These are phyloP conservation scores for Papilio polyxenes DNA, from an alignment of 1,140 invertebrate species.

Conservation along the genomic window DNA sequence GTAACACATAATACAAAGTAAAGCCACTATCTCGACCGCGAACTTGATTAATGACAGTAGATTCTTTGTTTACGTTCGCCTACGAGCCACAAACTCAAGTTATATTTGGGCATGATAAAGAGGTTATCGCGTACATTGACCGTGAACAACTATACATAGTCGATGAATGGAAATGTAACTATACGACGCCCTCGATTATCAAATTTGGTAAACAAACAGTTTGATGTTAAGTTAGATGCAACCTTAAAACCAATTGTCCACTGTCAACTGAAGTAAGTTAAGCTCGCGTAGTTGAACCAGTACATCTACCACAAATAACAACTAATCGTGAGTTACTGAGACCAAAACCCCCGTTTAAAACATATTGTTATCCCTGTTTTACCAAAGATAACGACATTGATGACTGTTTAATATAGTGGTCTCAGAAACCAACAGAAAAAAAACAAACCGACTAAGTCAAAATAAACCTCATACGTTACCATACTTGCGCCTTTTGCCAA, in stretches of 20 bases:
- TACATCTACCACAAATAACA: too few relatives aligned
- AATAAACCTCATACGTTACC: too few relatives aligned
- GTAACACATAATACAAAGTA: constrained; percentile 23
- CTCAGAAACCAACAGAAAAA: too few relatives aligned
- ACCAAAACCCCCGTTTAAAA: too few relatives aligned
- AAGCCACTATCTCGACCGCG: constrained; percentile 18
- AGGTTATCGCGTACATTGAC: constrained; percentile 37
- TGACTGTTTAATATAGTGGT: too few relatives aligned
- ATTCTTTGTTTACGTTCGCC: constrained; percentile 36
- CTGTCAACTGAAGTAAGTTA: too few relatives aligned
- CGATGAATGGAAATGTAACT: constrained; percentile 16
- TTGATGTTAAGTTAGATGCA: not conserved
- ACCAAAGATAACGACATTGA: too few relatives aligned
- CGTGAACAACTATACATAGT: constrained; percentile 9
- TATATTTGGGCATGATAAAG: constrained; percentile 36
- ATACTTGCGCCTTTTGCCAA: too few relatives aligned
- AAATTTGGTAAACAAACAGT: constrained; percentile 10
- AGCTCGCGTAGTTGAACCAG: too few relatives aligned
- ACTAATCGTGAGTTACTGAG: too few relatives aligned
- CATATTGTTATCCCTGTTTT: too few relatives aligned
- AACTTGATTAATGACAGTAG: constrained; percentile 35
- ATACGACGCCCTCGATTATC: not conserved
- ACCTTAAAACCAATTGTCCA: not conserved
- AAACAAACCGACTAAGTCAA: too few relatives aligned
- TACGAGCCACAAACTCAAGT: not conserved